Conservation (phyloP, 2,113 vertebrate genomes). For the Phaethornis superciliosus region DNA sequence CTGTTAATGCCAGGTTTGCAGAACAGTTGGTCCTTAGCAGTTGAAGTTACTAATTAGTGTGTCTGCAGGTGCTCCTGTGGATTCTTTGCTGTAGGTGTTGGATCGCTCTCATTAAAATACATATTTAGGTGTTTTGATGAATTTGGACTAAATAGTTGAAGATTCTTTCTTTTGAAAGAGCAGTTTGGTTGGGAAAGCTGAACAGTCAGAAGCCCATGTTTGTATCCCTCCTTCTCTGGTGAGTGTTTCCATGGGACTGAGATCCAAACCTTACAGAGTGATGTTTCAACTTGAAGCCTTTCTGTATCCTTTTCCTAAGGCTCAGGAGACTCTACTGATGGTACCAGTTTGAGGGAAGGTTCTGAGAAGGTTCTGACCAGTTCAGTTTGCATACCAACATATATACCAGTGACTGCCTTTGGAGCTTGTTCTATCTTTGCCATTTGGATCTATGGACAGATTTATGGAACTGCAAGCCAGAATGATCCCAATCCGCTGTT, state of each 20-base stretch:
- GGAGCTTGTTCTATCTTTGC: background rate
- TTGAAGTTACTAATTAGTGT: background rate
- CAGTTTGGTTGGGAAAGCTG: background rate
- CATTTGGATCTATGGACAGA: fast-evolving
- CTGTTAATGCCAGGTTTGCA: background rate
- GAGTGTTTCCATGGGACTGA: background rate
- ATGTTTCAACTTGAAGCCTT: background rate
- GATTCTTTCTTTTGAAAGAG: background rate
- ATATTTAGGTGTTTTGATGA: background rate
- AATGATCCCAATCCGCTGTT: background rate
- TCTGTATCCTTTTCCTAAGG: background rate
- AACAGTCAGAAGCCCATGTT: background rate
- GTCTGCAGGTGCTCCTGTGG: background rate
- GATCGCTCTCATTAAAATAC: background rate
- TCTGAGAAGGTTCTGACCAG: background rate
- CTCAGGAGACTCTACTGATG: too few relatives aligned
- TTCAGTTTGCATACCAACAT: background rate
- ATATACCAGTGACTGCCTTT: background rate
- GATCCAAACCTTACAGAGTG: background rate
- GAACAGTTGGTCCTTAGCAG: background rate
- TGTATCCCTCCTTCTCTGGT: background rate
- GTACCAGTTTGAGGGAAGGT: background rate
- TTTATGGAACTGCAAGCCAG: background rate
- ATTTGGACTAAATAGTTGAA: background rate
- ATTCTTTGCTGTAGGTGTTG: background rate